Conservation (phyloP, 2,888 invertebrate species). For the Agonopterix alstromeriana region DNA sequence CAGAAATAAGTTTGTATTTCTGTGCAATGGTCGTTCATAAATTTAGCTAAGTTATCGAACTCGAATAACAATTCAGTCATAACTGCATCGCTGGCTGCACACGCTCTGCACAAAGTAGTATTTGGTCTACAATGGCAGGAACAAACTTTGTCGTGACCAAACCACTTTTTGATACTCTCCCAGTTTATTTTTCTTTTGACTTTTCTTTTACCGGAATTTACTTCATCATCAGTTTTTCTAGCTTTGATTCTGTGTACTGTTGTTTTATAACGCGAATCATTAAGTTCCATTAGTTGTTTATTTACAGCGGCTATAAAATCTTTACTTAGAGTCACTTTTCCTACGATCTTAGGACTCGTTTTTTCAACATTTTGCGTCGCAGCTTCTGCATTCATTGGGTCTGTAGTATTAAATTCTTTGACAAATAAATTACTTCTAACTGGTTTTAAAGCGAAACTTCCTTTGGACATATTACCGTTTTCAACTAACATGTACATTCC, state of each 20-base stretch:
- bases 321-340: slow-evolving; percentile 34
- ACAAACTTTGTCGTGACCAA: slow-evolving; percentile 47
- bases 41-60: slow-evolving; percentile 47
- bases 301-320: slow-evolving; percentile 42
- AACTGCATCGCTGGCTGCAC: slow-evolving; percentile 53
- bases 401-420: not conserved
- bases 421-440: slow-evolving; percentile 15
- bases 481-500: slow-evolving; percentile 46
- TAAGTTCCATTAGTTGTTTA: slow-evolving; percentile 32
- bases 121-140: slow-evolving; percentile 46
- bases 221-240: not conserved
- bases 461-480: slow-evolving; percentile 23
- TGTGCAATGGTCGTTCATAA: slow-evolving; percentile 54
- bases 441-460: slow-evolving; percentile 33
- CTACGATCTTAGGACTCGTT: slow-evolving; percentile 18
- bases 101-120: slow-evolving; percentile 47
- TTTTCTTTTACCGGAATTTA: not conserved
- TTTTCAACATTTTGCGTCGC: slow-evolving; percentile 7
- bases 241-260: slow-evolving; percentile 8
- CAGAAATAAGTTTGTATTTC: slow-evolving; percentile 60
- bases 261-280: not conserved
- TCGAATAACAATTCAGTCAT: slow-evolving; percentile 53
- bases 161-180: slow-evolving; percentile 36
- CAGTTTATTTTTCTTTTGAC: slow-evolving; percentile 23
- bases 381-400: not conserved